Base-by-base conservation (phyloP, 2,797 vertebrate species). In the Pogonophryne albipinna region DNA sequence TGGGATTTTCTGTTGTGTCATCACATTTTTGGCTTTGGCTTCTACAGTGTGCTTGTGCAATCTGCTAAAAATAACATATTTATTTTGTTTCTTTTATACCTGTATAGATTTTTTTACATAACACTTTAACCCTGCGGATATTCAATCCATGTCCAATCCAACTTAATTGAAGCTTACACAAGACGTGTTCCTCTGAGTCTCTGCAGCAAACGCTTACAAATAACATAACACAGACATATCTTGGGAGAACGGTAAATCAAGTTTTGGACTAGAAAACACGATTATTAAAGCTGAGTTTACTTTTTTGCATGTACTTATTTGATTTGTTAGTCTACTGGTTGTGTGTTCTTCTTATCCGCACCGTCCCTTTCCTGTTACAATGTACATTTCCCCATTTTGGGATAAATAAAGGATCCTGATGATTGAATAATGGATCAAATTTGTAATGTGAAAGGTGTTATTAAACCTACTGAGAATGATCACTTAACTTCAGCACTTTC, bases 1-100 rank as follows among this genome's bases (percentile, higher is more conserved):
- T 10, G 51, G 23, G n/a, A 72, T 46, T 38, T 27, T 23, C 56
- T 44, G 44, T 56, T 13, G 51, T 23, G 42, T 79, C 31, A 49
- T 60, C 31, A 53, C 2, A 42, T 9, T 44, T 71, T 45, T 58
- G 14, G 23, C 41, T 69, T 42, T 31, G n/a, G 31, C 19, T 56
- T 6, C 4, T 17, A 2, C 34, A 31, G 27, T 27, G 8, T 16
- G 34, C 38, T 57, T 17, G 10, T 15, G 51, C 45, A 51, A 13
- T 20, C 16, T 4, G 49, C 14, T 46, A 60, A 59, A 59, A 65
- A n/a, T 45, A 56, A n/a, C 60, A 49, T 34, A 4, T 23, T 2
- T 11, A 52, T n/a, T n/a, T n/a, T n/a, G 9, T 62, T n/a, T 44
- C 7, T 41, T 20, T 34, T 10, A 23, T 42, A 20, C 10, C 10